Evolutionary conservation across 2,113 vertebrate genomes (phyloP), one percentile per base, ranked within the genome.

Genomic region (Mastomys coucha): DNA sequence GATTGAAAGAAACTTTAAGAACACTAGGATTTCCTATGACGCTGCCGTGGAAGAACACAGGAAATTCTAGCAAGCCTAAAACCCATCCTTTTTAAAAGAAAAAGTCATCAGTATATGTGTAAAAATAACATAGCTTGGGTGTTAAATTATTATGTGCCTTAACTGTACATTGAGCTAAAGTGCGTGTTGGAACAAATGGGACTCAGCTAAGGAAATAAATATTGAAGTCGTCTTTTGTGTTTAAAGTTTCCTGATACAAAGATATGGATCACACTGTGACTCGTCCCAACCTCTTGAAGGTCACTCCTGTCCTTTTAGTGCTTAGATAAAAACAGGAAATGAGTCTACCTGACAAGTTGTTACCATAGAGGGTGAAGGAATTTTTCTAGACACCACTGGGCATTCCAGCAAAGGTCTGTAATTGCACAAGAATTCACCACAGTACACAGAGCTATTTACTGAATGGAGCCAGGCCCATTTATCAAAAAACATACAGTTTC

Each of bases 11-110:
- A 97, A 97, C 98, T 98, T 97, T 97, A 97, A 98, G 98, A 97
- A 99, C 98, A 98, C 98, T 98, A 96, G 98, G 98, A 98, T 99
- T 99, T 99, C 99, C 98, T 98, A 86, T 97, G 95, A 98, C 97
- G 98, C 98, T 98, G 97, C 94, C 96, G 92, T 97, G 97, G 97
- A 96, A 98, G 98, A 98, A 98, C 97, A 28, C 98, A 98, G 98
- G 98, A 98, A 98, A 97, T 97, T 97, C 95, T 97, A 94, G 82
- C 88, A 94, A 96, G 96, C 95, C 87, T 93, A 97, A 97, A 97
- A 95, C 51, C 63, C 60, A 72, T 63, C 76, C 82, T 97, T 89
- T 90, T 96, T 96, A 91, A 96, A 63, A 93, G 96, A 95, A 96
- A 97, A 95, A 96, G 70, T 65, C 91, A 88, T 89, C 65, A 70